Conservation (phyloP, 2,797 vertebrate genomes). For the Acomys russatus region DNA sequence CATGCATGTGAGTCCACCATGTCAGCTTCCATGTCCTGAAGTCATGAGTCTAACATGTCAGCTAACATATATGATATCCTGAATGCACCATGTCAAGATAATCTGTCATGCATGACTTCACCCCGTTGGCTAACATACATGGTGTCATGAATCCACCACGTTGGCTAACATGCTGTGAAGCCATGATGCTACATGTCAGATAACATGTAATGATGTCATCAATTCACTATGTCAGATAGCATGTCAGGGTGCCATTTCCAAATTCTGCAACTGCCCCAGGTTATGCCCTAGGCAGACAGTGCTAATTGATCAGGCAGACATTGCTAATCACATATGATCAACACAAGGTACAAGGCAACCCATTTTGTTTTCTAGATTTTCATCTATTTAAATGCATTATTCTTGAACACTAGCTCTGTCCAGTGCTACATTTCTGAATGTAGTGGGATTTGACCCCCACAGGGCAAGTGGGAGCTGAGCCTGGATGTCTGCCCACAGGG, state of each 20-base stretch:
- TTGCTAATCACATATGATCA: background rate
- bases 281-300: slow-evolving; percentile 40
- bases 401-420: background rate
- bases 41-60: background rate
- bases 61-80: too few species aligned
- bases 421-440: background rate
- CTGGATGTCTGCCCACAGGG: background rate
- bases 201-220: background rate
- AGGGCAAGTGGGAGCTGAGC: background rate
- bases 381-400: background rate
- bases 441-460: background rate
- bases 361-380: background rate
- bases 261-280: background rate
- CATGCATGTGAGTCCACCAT: background rate
- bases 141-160: background rate
- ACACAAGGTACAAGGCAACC: background rate
- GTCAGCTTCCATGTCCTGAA: background rate
- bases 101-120: background rate
- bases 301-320: background rate
- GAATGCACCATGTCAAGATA: background rate
- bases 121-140: background rate
- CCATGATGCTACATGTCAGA: background rate
- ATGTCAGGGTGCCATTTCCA: background rate
- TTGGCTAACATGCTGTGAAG: background rate
- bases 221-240: background rate